Evolutionary conservation across 2,113 vertebrate genomes (phyloP).

Genomic region (Triplophysa siluroides): DNA sequence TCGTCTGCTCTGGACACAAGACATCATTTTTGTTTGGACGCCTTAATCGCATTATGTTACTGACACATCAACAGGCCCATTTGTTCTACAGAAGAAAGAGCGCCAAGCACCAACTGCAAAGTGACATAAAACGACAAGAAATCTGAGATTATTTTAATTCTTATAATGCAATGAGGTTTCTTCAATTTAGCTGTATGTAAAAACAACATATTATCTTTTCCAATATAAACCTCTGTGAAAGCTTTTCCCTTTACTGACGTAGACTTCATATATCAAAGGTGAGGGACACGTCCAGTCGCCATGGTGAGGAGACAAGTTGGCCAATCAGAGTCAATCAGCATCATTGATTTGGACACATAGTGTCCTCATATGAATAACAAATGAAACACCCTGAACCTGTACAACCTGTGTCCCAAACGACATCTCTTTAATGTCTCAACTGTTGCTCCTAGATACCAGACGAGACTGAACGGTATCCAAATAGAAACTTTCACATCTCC

Average conservation of each 20-base stretch:
- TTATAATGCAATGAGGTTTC: neutral
- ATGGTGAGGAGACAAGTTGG: slow-evolving; percentile 13
- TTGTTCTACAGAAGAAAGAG: neutral
- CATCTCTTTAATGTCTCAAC: no score
- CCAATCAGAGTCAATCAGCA: slow-evolving; percentile 35
- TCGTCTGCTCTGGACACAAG: neutral
- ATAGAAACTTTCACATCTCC: no score
- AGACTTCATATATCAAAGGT: slow-evolving; percentile 2
- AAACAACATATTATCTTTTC: neutral
- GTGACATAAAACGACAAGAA: no score
- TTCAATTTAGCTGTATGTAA: no score
- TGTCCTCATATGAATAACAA: neutral
- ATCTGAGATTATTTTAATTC: no score
- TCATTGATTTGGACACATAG: slow-evolving; percentile 37
- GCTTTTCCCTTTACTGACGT: neutral
- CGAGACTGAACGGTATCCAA: no score
- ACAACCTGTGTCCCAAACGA: no score
- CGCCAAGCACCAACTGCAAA: no score
- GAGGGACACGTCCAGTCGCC: neutral
- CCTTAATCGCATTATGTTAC: slow-evolving; percentile 25
- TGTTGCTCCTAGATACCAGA: no score
- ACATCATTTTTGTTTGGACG: slow-evolving; percentile 19
- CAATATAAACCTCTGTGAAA: neutral
- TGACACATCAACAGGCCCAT: neutral
- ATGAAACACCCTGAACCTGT: neutral